A percentile compares a stretch with the other conserved stretches of the same genome.
These are phyloP conservation scores for Stenichneumon culpator DNA, from an alignment of 2,888 invertebrate genomes.

Conservation along the genomic window DNA sequence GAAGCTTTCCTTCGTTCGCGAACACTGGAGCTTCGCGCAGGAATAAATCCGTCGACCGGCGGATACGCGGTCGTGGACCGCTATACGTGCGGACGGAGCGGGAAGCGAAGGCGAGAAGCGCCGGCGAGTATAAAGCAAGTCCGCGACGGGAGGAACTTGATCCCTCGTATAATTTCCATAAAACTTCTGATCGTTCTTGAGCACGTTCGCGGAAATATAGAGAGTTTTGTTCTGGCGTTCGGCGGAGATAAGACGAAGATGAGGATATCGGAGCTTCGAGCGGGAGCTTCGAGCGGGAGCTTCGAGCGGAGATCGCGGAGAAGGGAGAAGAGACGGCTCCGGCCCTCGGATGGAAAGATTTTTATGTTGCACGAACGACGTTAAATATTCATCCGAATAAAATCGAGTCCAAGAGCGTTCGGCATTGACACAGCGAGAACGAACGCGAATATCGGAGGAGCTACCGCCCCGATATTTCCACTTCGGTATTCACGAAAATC, in stretches of 20 bases:
- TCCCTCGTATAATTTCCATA: slow-evolving; percentile 72
- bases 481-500: slow-evolving; percentile 59
- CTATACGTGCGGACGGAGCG: not conserved
- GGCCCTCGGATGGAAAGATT: slow-evolving; percentile 50
- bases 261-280: slow-evolving; percentile 24
- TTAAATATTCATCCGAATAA: slow-evolving; percentile 78
- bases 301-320: slow-evolving; percentile 56
- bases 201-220: slow-evolving; percentile 53
- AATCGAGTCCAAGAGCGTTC: slow-evolving; percentile 74
- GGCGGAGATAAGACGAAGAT: not conserved
- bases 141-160: slow-evolving; percentile 63
- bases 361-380: slow-evolving; percentile 68
- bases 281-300: slow-evolving; percentile 48
- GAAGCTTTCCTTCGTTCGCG: slow-evolving; percentile 13
- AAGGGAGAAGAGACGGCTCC: slow-evolving; percentile 52
- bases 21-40: not conserved
- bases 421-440: slow-evolving; percentile 70
- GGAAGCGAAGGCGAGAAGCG: not conserved
- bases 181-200: slow-evolving; percentile 69
- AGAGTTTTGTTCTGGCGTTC: slow-evolving; percentile 53
- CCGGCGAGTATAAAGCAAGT: slow-evolving; percentile 6
- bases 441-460: slow-evolving; percentile 28
- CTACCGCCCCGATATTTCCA: slow-evolving; percentile 23
- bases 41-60: slow-evolving; percentile 28
- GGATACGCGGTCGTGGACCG: not conserved